Evolutionary conservation across 2,888 invertebrate species (phyloP), one percentile per base, ranked within the genome.

Genomic region (Aporophyla lueneburgensis): DNA sequence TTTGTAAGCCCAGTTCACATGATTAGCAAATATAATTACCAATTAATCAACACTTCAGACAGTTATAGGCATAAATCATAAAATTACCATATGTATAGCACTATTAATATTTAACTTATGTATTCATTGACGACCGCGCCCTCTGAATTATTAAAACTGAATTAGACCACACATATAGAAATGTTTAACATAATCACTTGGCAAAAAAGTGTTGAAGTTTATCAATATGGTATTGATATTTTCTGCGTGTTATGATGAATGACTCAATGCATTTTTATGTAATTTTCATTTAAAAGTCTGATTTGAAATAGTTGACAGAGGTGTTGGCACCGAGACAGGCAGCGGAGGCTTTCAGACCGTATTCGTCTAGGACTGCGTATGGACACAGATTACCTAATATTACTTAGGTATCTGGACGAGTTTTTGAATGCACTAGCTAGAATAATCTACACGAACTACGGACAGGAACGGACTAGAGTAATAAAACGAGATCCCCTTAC

Each of bases 41-140:
- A 85, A 86, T 85, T 76, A 78, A 82, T 86, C 85, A 85, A 84
- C 80, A 86, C 74, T 77, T 76, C 70, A 65, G 83, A 83, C 85
- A 81, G 78, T 84, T 83, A 87, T 76, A 74, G 69, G 58, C 72
- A 85, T 91, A 89, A 88, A 90, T 91, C 89, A 87, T 85, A 82
- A 71, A 81, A 88, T 89, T 89, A 89, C 80, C 87, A 88, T 88
- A 87, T 73, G 49, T 80, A 83, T 78, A 66, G 63, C 71, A 76
- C 71, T 80, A 88, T 84, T 80, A 77, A 74, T 82, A 82, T 72
- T 77, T 74, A 40, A 46, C 58, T 68, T 70, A 77, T 53, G 71
- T 73, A 76, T 79, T 86, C 68, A 79, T 75, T 51, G 76, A 27
- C 54, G 58, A 78, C 74, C 83, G 77, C 87, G 78, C 89, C 87